Base-by-base conservation (phyloP, 1,140 invertebrate species). In the Drosophila ogumai region DNA sequence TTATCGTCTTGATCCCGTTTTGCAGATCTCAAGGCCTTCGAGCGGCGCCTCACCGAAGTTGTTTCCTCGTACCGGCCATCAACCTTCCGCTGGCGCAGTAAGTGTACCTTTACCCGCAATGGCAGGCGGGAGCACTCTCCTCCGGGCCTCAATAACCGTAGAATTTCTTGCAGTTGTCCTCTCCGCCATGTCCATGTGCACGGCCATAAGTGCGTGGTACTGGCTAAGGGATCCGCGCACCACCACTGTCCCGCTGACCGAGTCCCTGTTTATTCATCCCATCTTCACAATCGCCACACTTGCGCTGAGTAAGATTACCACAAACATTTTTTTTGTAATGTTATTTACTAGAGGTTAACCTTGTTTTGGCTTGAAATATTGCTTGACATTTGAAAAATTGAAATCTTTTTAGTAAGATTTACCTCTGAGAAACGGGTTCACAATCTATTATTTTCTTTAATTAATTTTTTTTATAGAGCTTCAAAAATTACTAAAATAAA, bases 21-120 rank as follows among this genome's bases (percentile, higher is more conserved):
- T 41, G 9, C 93, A 99, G 98, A 99, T 95, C 94, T 99, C 74
- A 99, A 99, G 93, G 98, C 98, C 36, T 99, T 99, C 93, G 98
- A 99, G 93, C 95, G 98, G 68, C 94, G 98, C 60, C 93, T 99
- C 3, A 99, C 98, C 8, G 98, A 99, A 95, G 98, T 99, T n/a
- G 98, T 99, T 92, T 95, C 96, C 77, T 97, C 97, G 93, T 94
- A 99, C 68, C 97, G 98, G 90, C 98, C 98, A 54, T 95, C 97
- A 52, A 98, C 98, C 59, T 95, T 96, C 74, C 94, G 98, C 94
- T 99, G 98, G 98, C 95, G 98, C 95, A 96, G 97, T 98, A 95
- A 94, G 94, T 93, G 31, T 47, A 38, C 55, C n/a, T 15, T 17
- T 8, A 19, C 9, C 10, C 31, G 7, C 13, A 6, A 22, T 3